Base-by-base conservation (phyloP, 1,140 invertebrate genomes). In the Dendrolimus punctatus region DNA sequence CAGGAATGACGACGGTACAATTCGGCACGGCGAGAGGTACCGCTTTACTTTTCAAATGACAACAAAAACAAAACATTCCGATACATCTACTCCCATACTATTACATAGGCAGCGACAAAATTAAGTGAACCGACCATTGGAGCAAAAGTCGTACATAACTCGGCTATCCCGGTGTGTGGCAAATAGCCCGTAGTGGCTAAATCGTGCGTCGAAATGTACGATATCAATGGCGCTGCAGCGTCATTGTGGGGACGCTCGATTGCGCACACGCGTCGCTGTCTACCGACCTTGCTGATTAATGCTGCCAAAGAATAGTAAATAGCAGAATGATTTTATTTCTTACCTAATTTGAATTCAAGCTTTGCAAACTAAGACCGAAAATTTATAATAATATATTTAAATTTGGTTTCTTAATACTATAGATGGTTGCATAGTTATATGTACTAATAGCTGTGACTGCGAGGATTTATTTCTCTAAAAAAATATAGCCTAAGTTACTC, bases 141-240 rank as follows among this genome's bases (percentile, higher is more conserved):
- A 49, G 40, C 48, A 49, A 49, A 49, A 49, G 52, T 72, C 67
- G 71, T 82, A 76, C 46, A 82, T 85, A 78, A 83, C 63, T 46
- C 53, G 61, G 60, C 48, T 53, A 59, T 62, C 72, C 71, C 66
- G 72, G 73, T 76, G 74, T 68, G 76, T 67, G 76, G 80, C 66
- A 80, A 83, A 83, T 81, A 82, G 76, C 66, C 68, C 80, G 80
- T 80, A 71, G 58, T 73, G 68, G 64, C 44, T 76, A 80, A 83
- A 85, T 85, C 76, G 80, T 75, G 73, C 79, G 77, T 75, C 65
- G 55, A 68, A 69, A 71, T 66, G 60, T 62, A 64, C 62, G 68
- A 68, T 80, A 83, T 82, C 79, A 76, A 78, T 78, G 68, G 66
- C 56, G 55, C 54, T 70, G 77, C 74, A 74, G 64, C 60, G 62